Evolutionary conservation across 2,888 invertebrate species (phyloP).

Genomic region (Xestia xanthographa): DNA sequence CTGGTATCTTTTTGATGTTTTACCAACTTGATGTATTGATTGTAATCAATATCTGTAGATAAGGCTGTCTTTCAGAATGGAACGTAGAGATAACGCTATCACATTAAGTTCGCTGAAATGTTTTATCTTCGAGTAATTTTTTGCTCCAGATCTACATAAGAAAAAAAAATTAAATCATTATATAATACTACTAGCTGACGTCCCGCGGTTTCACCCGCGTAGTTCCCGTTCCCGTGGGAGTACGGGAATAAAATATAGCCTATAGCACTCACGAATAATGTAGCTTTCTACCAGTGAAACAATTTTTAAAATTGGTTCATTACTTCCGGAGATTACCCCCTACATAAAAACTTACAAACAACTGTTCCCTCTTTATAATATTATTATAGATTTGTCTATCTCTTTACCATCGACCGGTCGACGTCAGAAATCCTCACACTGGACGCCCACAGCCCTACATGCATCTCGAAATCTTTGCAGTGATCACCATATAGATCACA

Average conservation of each 20-base stretch:
- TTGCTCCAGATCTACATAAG: slow-evolving; percentile 7
- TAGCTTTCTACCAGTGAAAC: no score
- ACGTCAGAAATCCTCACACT: neutral
- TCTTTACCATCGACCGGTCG: neutral
- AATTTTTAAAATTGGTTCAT: no score
- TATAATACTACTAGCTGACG: no score
- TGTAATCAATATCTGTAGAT: no score
- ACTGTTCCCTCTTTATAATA: no score
- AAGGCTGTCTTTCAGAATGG: slow-evolving; percentile 37
- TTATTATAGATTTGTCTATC: neutral
- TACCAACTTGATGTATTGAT: slow-evolving; percentile 39
- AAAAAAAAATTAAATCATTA: slow-evolving; percentile 24
- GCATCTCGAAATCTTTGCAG: neutral
- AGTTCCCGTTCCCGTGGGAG: no score
- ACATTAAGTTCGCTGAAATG: slow-evolving; percentile 11
- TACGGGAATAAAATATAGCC: no score
- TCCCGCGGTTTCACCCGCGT: no score
- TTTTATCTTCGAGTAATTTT: slow-evolving; percentile 33
- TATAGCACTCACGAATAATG: no score
- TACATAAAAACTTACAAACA: no score
- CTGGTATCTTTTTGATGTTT: slow-evolving; percentile 22
- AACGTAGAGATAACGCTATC: slow-evolving; percentile 41
- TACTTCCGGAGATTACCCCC: no score
- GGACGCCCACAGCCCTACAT: neutral
- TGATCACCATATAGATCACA: neutral